Base-by-base conservation (phyloP, 2,797 vertebrate species). In the Anabacerthia variegaticeps region DNA sequence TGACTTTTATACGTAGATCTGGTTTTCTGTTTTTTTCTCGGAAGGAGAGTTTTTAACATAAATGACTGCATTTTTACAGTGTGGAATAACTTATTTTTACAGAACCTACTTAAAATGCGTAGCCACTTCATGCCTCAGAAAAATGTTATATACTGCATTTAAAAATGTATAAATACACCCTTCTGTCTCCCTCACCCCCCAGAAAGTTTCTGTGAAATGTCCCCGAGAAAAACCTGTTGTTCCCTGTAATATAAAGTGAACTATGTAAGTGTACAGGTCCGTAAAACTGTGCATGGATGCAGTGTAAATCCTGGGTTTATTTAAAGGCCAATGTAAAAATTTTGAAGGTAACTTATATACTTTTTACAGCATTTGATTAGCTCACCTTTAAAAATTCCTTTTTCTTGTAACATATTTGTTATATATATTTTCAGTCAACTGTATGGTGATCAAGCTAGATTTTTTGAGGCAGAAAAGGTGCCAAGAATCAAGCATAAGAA, bases 401-500 rank as follows among this genome's bases (percentile, higher is more conserved):
- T 80, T 56, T 30, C 9, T 79, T 43, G 2, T 84, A 37, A 89
- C 3, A 0, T 80, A 9, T 39, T 92, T 91, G 13, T 73, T 88
- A 5, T 26, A 2, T 92, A 1, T 96, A 51, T 95, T 97, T 98
- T 97, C 92, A 99, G 99, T 96, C 99, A 99, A 56, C 97, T 99
- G 10, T 99, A 99, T 27, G 99, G 99, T 43, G 99, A 99, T 96
- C 99, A 99, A 96, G 99, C 99, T 37, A 98, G 98, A 84, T 99
- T 99, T 97, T 99, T 99, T 84, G 99, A 99, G 39, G 93, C 97
- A 15, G 99, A 99, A 96, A 99, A 99, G 92, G 96, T 97, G 1
- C 99, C 99, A 0, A 98, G 99, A 93, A 99, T 99, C 97, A 99
- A 99, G 95, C 99, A 99, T 96, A 99, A 98, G 97, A 99, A 99